Evolutionary conservation across 1,140 invertebrate genomes (phyloP).

Genomic region (Papilio dardanus): DNA sequence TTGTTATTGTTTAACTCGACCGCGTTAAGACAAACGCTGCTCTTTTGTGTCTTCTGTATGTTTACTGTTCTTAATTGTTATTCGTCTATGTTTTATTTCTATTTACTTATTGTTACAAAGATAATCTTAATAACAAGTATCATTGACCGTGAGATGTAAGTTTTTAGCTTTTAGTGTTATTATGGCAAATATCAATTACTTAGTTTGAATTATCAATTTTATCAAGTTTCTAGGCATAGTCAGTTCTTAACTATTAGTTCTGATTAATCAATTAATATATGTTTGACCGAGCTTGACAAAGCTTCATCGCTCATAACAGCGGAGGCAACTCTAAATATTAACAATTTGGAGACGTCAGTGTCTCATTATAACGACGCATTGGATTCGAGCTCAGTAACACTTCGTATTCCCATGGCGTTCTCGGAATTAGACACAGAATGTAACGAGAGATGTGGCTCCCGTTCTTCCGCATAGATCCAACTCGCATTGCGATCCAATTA

Average conservation of each 20-base stretch:
- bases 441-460: constrained; percentile 70
- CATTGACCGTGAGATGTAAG: no score
- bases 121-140: no score
- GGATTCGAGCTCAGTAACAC: constrained; percentile 32
- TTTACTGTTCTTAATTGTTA: constrained; percentile 12
- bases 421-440: constrained; percentile 76
- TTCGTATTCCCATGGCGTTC: constrained; percentile 73
- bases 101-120: not conserved
- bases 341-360: not conserved
- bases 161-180: no score
- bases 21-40: constrained; percentile 32
- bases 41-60: constrained; percentile 22
- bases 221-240: no score
- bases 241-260: no score
- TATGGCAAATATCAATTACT: no score
- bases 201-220: no score
- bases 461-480: constrained; percentile 76
- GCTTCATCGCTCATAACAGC: not conserved
- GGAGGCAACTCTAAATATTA: not conserved
- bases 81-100: not conserved
- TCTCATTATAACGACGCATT: constrained; percentile 9
- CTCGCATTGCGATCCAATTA: constrained; percentile 78
- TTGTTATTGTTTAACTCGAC: constrained; percentile 35
- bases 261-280: no score
- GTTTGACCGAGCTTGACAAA: not conserved